Percentiles rank a stretch among this genome's conserved stretches.
Evolutionary conservation across 2,113 vertebrate genomes (phyloP).

Genomic region (Vicugna pacos): DNA sequence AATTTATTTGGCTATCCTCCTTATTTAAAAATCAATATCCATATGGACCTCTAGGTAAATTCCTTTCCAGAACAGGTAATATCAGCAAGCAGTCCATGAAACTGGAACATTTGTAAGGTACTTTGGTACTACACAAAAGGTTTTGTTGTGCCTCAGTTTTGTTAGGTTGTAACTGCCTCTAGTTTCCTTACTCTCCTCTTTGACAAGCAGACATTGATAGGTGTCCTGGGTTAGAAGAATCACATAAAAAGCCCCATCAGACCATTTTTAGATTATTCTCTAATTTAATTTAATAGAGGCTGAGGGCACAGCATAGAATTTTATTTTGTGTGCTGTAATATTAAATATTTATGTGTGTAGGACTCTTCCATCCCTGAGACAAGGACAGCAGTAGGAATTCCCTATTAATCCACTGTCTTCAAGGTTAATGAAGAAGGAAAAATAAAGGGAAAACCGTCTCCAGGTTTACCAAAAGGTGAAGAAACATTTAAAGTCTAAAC

Average conservation of each 20-base stretch:
- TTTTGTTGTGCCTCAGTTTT: slow-evolving; percentile 60
- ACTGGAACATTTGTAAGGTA: slow-evolving; percentile 41
- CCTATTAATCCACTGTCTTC: slow-evolving; percentile 46
- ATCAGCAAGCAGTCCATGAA: slow-evolving; percentile 49
- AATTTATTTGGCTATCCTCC: slow-evolving; percentile 29
- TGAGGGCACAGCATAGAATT: not conserved
- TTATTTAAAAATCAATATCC: slow-evolving; percentile 62
- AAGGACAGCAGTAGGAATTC: slow-evolving; percentile 14
- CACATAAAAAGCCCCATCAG: not conserved
- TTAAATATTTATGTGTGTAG: slow-evolving; percentile 53
- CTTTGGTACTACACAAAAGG: slow-evolving; percentile 23
- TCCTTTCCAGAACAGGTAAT: slow-evolving; percentile 54
- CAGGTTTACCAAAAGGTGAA: slow-evolving; percentile 55
- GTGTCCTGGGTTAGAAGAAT: slow-evolving; percentile 34
- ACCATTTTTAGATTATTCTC: slow-evolving; percentile 47
- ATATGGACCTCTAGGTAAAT: slow-evolving; percentile 54
- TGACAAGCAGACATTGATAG: slow-evolving; percentile 57
- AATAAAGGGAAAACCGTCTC: not conserved
- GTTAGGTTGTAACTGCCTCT: slow-evolving; percentile 46
- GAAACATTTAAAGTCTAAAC: slow-evolving; percentile 49
- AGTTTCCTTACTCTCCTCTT: slow-evolving; percentile 50
- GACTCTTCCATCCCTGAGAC: slow-evolving; percentile 27
- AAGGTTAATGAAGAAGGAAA: slow-evolving; percentile 59
- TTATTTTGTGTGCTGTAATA: slow-evolving; percentile 50
- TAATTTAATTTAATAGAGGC: slow-evolving; percentile 60